phyloP scores from a whole-genome alignment of 2,113 vertebrate genomes.

The Ursus arctos region DNA sequence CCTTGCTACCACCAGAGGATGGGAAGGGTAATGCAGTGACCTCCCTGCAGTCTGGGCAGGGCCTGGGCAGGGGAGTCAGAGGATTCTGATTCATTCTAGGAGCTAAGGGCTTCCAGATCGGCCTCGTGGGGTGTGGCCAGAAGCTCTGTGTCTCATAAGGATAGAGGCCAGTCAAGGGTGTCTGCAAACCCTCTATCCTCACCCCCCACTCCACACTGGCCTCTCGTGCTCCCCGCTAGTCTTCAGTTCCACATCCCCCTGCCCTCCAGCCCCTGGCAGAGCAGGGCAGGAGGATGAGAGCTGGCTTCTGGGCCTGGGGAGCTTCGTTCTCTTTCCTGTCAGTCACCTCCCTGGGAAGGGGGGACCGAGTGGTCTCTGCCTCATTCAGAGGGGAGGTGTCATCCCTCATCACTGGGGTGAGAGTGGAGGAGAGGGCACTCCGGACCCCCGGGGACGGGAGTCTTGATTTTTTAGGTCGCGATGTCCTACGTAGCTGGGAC shows the following conservation, averaged over 20 bases:
- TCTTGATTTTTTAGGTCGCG: not conserved
- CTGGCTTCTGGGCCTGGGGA: not conserved
- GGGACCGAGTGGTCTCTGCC: not conserved
- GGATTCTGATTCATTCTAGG: not conserved
- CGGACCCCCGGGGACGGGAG: not conserved
- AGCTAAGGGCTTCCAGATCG: not conserved
- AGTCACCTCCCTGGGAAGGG: not conserved
- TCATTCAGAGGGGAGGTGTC: not conserved
- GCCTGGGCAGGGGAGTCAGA: not conserved
- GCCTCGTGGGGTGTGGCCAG: not conserved
- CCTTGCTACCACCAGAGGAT: not conserved
- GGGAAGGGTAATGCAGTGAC: not conserved
- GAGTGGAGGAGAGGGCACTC: not conserved
- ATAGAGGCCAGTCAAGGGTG: not conserved
- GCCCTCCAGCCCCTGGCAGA: not conserved
- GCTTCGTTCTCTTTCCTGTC: not conserved
- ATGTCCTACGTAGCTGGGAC: not conserved
- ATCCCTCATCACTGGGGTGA: not conserved
- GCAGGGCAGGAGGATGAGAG: not conserved
- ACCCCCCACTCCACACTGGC: rapidly evolving
- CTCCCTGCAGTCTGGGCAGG: not conserved
- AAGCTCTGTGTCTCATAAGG: not conserved
- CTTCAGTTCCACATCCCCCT: not conserved
- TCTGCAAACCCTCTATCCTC: not conserved
- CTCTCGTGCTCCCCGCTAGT: not conserved